These are phyloP conservation scores for Sandelia bainsii DNA, from an alignment of 2,797 vertebrate genomes.

Conservation along the genomic window DNA sequence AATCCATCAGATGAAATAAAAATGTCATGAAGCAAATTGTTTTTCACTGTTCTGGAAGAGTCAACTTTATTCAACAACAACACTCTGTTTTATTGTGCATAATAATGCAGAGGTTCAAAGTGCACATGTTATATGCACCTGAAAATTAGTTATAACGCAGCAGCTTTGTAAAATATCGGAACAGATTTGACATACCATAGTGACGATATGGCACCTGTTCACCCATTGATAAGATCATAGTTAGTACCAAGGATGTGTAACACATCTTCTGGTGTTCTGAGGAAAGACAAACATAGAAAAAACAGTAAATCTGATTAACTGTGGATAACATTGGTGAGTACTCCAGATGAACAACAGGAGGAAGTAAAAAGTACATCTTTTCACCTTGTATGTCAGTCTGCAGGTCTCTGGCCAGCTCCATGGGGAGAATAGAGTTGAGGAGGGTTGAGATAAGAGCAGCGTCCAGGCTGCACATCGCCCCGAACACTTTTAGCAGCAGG, in stretches of 20 bases:
- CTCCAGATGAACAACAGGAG: not conserved
- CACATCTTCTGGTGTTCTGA: conserved; percentile 98
- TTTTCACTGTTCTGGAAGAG: not conserved
- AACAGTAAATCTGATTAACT: not conserved
- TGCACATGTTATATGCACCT: not conserved
- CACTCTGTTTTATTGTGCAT: not conserved
- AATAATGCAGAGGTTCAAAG: not conserved
- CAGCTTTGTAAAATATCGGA: not conserved
- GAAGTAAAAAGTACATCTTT: conserved; percentile 1
- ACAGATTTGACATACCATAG: conserved; percentile 86
- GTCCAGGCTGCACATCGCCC: conserved; percentile 96
- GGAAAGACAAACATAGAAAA: conserved; percentile 29
- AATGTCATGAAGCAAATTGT: not conserved
- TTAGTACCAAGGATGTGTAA: conserved; percentile 94
- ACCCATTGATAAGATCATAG: conserved; percentile 98
- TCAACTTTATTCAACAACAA: not conserved
- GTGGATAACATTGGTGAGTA: not conserved
- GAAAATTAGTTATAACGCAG: not conserved
- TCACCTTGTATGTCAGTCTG: conserved; percentile 94
- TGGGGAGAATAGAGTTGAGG: conserved; percentile 95
- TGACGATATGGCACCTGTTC: conserved; percentile 97
- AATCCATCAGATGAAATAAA: not conserved
- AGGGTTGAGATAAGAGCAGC: conserved; percentile 92
- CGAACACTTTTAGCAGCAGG: conserved; percentile 96
- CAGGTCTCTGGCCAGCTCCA: conserved; percentile 98